A percentile compares a stretch with the other conserved stretches of the same genome.
Conservation (phyloP, 2,113 vertebrate species). For the Nerophis lumbriciformis region DNA sequence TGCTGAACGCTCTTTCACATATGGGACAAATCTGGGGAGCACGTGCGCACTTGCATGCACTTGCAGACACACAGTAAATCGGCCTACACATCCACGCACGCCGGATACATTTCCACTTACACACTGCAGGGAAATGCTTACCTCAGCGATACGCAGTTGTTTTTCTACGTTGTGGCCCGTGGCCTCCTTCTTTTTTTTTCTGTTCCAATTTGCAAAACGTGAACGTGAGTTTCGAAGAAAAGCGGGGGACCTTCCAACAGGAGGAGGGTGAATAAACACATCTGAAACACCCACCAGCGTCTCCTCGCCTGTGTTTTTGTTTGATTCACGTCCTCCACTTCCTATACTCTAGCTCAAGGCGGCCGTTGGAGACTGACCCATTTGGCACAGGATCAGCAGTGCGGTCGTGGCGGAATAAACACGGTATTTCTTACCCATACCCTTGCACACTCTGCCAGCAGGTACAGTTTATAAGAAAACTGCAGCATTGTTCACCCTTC, state of each 20-base stretch:
- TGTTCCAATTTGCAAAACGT: constrained; percentile 36
- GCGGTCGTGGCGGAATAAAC: constrained; percentile 39
- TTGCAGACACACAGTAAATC: constrained; percentile 34
- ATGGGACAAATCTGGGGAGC: constrained; percentile 53
- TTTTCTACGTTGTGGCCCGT: constrained; percentile 47
- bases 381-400: constrained; percentile 41
- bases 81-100: constrained; percentile 47
- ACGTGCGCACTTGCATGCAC: constrained; percentile 7
- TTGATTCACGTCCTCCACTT: constrained; percentile 15
- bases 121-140: constrained; percentile 27
- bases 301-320: constrained; percentile 10
- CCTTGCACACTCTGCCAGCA: constrained; percentile 16
- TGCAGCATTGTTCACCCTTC: constrained; percentile 9
- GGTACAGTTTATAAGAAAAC: constrained; percentile 12
- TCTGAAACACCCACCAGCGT: constrained; percentile 8
- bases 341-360: constrained; percentile 22
- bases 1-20: constrained; percentile 54
- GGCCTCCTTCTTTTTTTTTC: constrained; percentile 33
- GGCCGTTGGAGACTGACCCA: constrained; percentile 48
- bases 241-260: constrained; percentile 18
- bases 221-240: constrained; percentile 46
- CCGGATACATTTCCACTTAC: constrained; percentile 45
- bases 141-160: constrained; percentile 50
- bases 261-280: constrained; percentile 48
- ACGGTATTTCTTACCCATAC: constrained; percentile 25